phyloP scores from a whole-genome alignment of 2,113 vertebrate species.

The Ploceus nigricollis region DNA sequence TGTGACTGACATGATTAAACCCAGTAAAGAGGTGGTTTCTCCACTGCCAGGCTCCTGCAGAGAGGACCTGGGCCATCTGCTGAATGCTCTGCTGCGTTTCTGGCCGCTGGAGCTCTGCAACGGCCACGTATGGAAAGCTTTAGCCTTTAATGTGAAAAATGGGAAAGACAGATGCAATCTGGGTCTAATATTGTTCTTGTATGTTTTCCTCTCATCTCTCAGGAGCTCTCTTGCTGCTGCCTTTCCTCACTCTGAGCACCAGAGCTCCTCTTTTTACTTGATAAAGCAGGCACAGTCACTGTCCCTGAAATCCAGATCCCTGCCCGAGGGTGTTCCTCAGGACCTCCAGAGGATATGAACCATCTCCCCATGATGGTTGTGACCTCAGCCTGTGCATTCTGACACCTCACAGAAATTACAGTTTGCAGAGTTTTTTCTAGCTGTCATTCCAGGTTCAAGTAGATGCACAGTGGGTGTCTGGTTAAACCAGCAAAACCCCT shows the following conservation, averaged over 20 bases:
- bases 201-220: background rate
- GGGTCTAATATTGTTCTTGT: background rate
- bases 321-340: background rate
- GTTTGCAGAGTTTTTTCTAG: background rate
- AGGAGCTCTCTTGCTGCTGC: background rate
- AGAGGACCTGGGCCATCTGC: background rate
- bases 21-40: background rate
- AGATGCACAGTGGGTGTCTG: background rate
- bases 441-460: background rate
- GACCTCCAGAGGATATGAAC: background rate
- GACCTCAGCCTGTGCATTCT: rapidly evolving
- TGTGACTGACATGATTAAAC: background rate
- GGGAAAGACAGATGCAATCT: conserved; percentile 26
- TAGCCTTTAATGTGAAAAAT: conserved; percentile 22
- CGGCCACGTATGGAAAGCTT: conserved; percentile 20
- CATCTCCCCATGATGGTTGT: rapidly evolving
- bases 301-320: background rate
- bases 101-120: background rate
- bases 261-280: background rate
- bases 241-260: background rate
- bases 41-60: conserved; percentile 12
- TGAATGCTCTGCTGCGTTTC: background rate
- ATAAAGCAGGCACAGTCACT: background rate
- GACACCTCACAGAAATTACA: background rate
- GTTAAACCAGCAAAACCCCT: background rate